Percentiles rank a stretch among this genome's conserved stretches.
Evolutionary conservation across 2,888 invertebrate species (phyloP).

Genomic region (Pseudolycoriella hygida): DNA sequence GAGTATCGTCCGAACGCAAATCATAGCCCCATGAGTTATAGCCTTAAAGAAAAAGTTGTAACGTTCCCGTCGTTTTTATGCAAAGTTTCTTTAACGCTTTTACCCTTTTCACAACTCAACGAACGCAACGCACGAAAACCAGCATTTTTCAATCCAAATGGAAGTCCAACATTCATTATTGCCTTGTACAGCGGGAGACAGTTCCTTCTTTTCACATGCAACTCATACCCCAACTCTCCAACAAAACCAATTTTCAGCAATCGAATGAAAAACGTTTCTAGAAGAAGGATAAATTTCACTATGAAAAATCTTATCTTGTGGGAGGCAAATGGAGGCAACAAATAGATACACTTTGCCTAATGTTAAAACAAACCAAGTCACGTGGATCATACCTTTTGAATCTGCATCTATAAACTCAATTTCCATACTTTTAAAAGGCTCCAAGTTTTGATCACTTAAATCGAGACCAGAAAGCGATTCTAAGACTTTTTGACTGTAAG

Average conservation of each 20-base stretch:
- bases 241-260: conserved; percentile 69
- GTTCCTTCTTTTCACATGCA: conserved; percentile 49
- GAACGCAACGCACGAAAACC: conserved; percentile 77
- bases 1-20: conserved; percentile 66
- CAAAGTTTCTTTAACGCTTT: too few relatives aligned
- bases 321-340: too few relatives aligned
- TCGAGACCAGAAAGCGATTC: conserved; percentile 39
- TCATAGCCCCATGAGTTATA: conserved; percentile 78
- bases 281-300: too few relatives aligned
- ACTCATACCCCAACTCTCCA: conserved; percentile 78
- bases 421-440: conserved; percentile 34
- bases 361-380: too few relatives aligned
- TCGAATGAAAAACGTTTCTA: conserved; percentile 25
- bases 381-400: neutral
- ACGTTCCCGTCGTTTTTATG: neutral
- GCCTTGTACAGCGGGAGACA: conserved; percentile 10
- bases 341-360: too few relatives aligned
- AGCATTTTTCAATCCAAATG: conserved; percentile 50
- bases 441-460: conserved; percentile 41
- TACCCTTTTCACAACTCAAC: conserved; percentile 77
- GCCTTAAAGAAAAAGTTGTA: conserved; percentile 30
- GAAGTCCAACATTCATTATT: conserved; percentile 28
- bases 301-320: too few relatives aligned
- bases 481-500: conserved; percentile 39
- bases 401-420: neutral